Conservation (phyloP, 1,140 invertebrate species). For the Diorhabda carinulata region DNA sequence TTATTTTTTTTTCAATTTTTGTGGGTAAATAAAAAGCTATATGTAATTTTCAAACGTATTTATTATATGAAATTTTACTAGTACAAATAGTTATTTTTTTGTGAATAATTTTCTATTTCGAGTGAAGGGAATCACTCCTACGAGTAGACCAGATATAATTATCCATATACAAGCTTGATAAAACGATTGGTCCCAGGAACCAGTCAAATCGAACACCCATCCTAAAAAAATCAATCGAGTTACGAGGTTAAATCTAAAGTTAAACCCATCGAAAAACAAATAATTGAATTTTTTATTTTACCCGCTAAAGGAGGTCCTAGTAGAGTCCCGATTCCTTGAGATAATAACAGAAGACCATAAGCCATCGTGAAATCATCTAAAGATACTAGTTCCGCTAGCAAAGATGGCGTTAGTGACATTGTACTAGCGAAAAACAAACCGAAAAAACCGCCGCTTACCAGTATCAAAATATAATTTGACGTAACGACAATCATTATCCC, state of each 20-base stretch:
- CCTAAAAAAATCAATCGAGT: slow-evolving; percentile 19
- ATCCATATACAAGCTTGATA: slow-evolving; percentile 72
- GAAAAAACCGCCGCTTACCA: slow-evolving; percentile 62
- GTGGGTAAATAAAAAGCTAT: not conserved
- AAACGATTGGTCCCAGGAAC: slow-evolving; percentile 70
- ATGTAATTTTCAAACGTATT: no score
- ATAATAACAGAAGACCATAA: slow-evolving; percentile 80
- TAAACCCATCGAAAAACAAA: no score
- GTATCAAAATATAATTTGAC: slow-evolving; percentile 57
- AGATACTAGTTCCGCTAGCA: slow-evolving; percentile 75
- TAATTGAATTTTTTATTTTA: slow-evolving; percentile 17
- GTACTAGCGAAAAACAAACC: slow-evolving; percentile 82
- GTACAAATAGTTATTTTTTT: not conserved
- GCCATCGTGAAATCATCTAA: slow-evolving; percentile 80
- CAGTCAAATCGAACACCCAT: slow-evolving; percentile 56
- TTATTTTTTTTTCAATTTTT: not conserved
- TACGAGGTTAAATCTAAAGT: not conserved
- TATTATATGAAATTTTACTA: no score
- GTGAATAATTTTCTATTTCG: slow-evolving; percentile 51
- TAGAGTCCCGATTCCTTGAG: slow-evolving; percentile 72
- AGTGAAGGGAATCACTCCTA: slow-evolving; percentile 63
- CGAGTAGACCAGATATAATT: slow-evolving; percentile 70
- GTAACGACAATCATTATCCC: slow-evolving; percentile 66
- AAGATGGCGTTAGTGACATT: slow-evolving; percentile 82
- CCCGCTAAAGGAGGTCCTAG: slow-evolving; percentile 59